Base-by-base conservation (phyloP, 2,113 vertebrate genomes). In the Elgaria multicarinata region DNA sequence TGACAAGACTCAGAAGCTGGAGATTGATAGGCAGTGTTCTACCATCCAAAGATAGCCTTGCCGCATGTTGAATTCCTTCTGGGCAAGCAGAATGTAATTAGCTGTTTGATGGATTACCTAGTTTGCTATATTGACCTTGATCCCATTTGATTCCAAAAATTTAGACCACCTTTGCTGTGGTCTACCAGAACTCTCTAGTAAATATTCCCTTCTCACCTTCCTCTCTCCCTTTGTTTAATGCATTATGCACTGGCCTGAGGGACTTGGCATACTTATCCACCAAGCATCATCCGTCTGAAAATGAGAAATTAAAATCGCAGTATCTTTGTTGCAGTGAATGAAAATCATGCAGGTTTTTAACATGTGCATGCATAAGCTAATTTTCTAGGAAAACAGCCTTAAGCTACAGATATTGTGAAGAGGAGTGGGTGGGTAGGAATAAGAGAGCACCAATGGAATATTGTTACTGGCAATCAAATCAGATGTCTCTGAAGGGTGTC, bases 381-480 rank as follows among this genome's bases (percentile, higher is more conserved):
- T 91, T 93, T 69, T 95, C 92, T 74, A 78, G 58, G 88, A 55
- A 92, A 88, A 93, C 24, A 85, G 20, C 67, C 84, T 93, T 85
- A 93, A 94, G 82, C 74, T 81, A 92, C 22, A 81, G 58, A 88
- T 77, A 6, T 83, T 62, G 86, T 89, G 58, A 76, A 66, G 39
- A 76, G 44, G 42, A 2, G 16, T 72, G 66, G 64, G 16, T 50
- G 76, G 33, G 42, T 36, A 39, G 62, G 69, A 46, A 53, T 71
- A 93, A 92, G 94, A 93, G 91, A 94, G 13, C 76, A 93, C 94
- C 82, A 83, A 0, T 86, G 50, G 55, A 93, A 93, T 93, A 90
- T 90, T 93, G 88, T 94, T 95, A 92, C 78, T 93, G 90, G 55
- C 89, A 96, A 87, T 96, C 93, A 88, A 88, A 93, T 95, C 85